Conservation (phyloP, 2,113 vertebrate genomes). For the Mormyrus iriodes region DNA sequence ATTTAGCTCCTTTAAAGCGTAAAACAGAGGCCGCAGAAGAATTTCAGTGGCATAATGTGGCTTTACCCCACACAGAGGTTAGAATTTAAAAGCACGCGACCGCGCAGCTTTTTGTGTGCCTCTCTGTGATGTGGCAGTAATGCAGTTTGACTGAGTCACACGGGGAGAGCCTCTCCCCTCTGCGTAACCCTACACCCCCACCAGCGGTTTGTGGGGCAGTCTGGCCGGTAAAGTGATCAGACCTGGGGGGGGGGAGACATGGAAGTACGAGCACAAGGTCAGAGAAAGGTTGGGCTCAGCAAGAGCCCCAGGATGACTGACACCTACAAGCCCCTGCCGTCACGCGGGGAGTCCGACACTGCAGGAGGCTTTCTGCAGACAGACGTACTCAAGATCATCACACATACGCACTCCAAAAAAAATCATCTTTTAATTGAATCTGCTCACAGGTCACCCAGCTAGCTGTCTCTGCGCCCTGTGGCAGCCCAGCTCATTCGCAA, state of each 20-base stretch:
- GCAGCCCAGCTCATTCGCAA: neutral
- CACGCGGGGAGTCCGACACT: neutral
- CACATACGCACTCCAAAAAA: constrained; percentile 6
- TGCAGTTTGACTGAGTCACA: neutral
- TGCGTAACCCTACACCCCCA: neutral
- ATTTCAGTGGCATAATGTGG: neutral
- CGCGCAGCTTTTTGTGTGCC: neutral
- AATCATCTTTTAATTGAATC: neutral
- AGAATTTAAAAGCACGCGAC: neutral
- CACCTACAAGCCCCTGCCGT: neutral
- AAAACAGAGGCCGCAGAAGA: neutral
- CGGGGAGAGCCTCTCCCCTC: neutral
- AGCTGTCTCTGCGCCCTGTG: neutral
- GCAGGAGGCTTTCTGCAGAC: neutral
- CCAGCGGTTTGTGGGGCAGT: neutral
- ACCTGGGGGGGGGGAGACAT: neutral
- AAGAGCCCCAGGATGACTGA: neutral
- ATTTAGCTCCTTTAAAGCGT: neutral
- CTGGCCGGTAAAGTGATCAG: neutral
- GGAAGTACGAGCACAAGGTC: neutral
- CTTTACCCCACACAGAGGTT: neutral
- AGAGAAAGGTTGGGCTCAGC: neutral
- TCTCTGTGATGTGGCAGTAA: neutral
- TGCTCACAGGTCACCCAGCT: neutral
- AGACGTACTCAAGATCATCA: neutral